Evolutionary conservation across 2,113 vertebrate genomes (phyloP).

Genomic region (Ictalurus furcatus): DNA sequence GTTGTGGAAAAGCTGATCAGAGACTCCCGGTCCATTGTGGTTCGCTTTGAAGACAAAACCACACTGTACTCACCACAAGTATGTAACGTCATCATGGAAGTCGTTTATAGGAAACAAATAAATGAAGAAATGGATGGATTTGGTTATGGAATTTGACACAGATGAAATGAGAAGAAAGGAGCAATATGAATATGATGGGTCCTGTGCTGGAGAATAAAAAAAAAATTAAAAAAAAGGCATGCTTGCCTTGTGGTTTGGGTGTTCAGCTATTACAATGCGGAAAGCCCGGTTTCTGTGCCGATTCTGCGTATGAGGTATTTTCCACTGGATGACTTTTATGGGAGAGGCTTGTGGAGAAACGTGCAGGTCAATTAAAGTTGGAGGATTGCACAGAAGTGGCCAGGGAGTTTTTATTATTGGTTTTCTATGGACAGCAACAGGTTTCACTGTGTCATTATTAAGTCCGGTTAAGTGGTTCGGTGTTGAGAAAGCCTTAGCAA

Average conservation of each 20-base stretch:
- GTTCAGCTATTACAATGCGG: slow-evolving; percentile 54
- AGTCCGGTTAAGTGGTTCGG: slow-evolving; percentile 30
- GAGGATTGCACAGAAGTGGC: not conserved
- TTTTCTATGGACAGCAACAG: not conserved
- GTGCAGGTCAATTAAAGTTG: slow-evolving; percentile 40
- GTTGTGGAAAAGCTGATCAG: slow-evolving; percentile 44
- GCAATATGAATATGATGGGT: slow-evolving; percentile 5
- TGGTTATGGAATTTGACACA: slow-evolving; percentile 50
- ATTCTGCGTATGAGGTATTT: slow-evolving; percentile 54
- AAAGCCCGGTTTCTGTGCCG: slow-evolving; percentile 56
- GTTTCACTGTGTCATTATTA: not conserved
- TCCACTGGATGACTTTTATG: slow-evolving; percentile 59
- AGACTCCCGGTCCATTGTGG: slow-evolving; percentile 35
- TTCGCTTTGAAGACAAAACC: slow-evolving; percentile 46
- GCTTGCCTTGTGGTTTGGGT: slow-evolving; percentile 39
- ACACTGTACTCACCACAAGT: slow-evolving; percentile 49
- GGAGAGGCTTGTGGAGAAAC: slow-evolving; percentile 44
- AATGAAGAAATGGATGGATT: slow-evolving; percentile 46
- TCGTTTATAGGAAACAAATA: slow-evolving; percentile 51
- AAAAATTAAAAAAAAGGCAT: not conserved
- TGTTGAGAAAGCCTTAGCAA: slow-evolving; percentile 56
- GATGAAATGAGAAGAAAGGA: slow-evolving; percentile 41
- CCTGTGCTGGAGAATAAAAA: slow-evolving; percentile 12
- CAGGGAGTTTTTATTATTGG: not conserved
- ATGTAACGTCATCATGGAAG: slow-evolving; percentile 36